Evolutionary conservation across 2,888 invertebrate genomes (phyloP).

Genomic region (Augiades crinisus): DNA sequence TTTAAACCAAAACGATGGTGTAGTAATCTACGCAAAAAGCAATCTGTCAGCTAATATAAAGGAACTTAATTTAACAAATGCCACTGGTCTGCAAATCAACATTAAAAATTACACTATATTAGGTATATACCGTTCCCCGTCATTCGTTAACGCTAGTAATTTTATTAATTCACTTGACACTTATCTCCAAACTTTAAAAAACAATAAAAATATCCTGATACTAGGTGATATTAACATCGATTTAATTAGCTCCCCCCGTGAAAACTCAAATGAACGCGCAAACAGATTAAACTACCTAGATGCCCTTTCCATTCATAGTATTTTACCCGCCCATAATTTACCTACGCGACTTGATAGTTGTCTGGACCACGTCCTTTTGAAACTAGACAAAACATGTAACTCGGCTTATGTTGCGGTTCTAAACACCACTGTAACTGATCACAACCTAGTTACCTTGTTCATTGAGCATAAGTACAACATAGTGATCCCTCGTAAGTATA

Average conservation of each 20-base stretch:
- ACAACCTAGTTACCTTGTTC: background rate
- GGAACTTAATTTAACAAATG: background rate
- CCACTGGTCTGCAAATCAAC: conserved; percentile 1
- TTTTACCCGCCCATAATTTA: background rate
- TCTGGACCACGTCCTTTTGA: conserved; percentile 9
- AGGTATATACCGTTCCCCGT: conserved; percentile 11
- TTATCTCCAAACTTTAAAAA: background rate
- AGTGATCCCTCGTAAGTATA: background rate
- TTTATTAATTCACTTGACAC: conserved; percentile 1
- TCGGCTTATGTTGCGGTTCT: conserved; percentile 2
- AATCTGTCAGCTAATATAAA: background rate
- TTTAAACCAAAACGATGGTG: conserved; percentile 10
- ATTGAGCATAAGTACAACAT: background rate
- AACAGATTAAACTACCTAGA: conserved; percentile 10
- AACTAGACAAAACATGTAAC: background rate
- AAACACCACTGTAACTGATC: conserved; percentile 9
- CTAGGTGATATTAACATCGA: conserved; percentile 18
- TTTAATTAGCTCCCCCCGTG: background rate
- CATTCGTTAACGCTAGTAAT: background rate
- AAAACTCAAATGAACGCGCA: background rate
- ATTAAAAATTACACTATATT: background rate
- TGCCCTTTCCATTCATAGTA: background rate
- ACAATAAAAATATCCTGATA: conserved; percentile 2
- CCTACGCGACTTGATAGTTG: conserved; percentile 12
- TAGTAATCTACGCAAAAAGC: background rate